Evolutionary conservation across 2,888 invertebrate species (phyloP), one percentile per base, ranked within the genome.

Genomic region (Melanostoma scalare): DNA sequence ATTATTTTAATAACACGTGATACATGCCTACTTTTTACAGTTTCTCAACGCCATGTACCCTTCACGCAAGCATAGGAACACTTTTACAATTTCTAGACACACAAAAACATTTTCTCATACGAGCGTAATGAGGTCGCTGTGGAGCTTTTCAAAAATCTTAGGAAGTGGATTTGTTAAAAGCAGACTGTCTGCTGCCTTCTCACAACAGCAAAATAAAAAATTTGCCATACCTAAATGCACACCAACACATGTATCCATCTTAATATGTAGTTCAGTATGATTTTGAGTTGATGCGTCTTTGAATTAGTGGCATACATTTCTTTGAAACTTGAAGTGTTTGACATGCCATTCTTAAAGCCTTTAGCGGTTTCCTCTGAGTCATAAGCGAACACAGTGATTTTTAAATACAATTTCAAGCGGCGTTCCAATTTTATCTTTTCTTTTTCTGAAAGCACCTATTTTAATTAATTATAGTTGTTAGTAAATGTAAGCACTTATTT

Each of bases 1-100:
- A 61, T 79, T 74, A 74, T 79, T 79, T 79, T 79, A 79, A 79
- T 74, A 79, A 56, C 72, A 72, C 56, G 69, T 77, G 38, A 63
- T 52, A 48, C 55, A 50, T 50, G 63, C 38, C 9, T 52, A 33
- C 20, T 65, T 65, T 42, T 31, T 31, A 38, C 5, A n/a, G 33
- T 35, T 38, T 40, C 61, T 50, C 42, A 36, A 36, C 76, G 42
- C 33, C 36, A 42, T 67, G 53, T 67, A 60, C 73, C 78, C 72
- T 52, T 78, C 74, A 73, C 67, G 61, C 60, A 67, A 6, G 8
- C 30, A 52, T 46, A 20, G 38, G 63, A 38, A 20, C 10, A 65
- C 52, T 38, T n/a, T n/a, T 9, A 30, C n/a, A 40, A 40, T 20
- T 53, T 69, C 52, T 35, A 69, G 75, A 72, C 65, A 71, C 35